A percentile compares a stretch with the other conserved stretches of the same genome.
phyloP scores from a whole-genome alignment of 2,113 vertebrate genomes.

The Oryzias melastigma region DNA sequence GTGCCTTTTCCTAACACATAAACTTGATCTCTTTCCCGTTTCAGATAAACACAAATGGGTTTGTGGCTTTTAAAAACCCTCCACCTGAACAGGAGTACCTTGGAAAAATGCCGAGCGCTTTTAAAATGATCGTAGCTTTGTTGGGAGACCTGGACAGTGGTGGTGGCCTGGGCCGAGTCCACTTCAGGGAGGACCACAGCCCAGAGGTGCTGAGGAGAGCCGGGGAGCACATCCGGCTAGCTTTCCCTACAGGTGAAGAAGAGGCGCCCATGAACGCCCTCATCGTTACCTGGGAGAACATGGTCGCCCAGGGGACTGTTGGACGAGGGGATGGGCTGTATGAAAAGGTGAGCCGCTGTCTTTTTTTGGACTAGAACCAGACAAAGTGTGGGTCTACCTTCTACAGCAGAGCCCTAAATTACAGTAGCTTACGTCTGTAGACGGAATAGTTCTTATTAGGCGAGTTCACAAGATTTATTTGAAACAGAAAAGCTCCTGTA shows the following conservation, averaged over 20 bases:
- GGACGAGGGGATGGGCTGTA: constrained; percentile 58
- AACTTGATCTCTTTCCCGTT: not conserved
- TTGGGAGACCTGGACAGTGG: constrained; percentile 88
- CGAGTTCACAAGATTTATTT: no score
- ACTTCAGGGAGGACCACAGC: constrained; percentile 82
- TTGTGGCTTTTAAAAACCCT: constrained; percentile 79
- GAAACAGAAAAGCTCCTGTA: no score
- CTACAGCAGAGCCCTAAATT: not conserved
- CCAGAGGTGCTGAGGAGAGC: constrained; percentile 65
- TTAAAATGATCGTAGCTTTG: constrained; percentile 83
- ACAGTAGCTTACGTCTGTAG: no score
- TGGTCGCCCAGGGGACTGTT: constrained; percentile 69
- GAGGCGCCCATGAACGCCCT: constrained; percentile 73
- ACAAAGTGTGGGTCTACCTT: not conserved
- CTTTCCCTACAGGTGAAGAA: constrained; percentile 74
- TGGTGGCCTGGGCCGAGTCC: constrained; percentile 79
- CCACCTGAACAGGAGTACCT: constrained; percentile 76
- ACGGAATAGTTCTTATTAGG: no score
- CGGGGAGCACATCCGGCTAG: constrained; percentile 70
- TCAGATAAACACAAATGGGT: constrained; percentile 90
- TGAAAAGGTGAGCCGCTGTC: constrained; percentile 69
- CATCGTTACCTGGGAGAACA: constrained; percentile 88
- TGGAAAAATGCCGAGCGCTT: constrained; percentile 81
- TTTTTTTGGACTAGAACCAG: not conserved
- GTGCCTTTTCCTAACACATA: not conserved